A percentile compares a stretch with the other conserved stretches of the same genome.
These are phyloP conservation scores for Muraenolepis orangiensis DNA, from an alignment of 2,797 vertebrate species.

Conservation along the genomic window DNA sequence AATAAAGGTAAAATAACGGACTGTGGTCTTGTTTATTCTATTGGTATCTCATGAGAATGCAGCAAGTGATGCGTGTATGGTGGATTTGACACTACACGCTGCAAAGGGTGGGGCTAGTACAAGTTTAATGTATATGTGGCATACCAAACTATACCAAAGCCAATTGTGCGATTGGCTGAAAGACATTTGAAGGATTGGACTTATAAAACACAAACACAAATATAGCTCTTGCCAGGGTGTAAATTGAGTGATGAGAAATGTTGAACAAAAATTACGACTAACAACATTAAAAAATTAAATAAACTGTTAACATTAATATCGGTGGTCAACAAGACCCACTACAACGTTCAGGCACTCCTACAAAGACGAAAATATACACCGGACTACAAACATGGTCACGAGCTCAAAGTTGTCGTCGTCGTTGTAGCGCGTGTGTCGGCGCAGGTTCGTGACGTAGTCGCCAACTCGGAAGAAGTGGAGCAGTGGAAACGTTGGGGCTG, in stretches of 20 bases:
- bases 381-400: not conserved
- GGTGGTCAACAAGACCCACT: not conserved
- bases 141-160: not conserved
- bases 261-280: not conserved
- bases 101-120: not conserved
- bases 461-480: conserved; percentile 42
- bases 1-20: conserved; percentile 56
- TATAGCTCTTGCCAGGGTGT: not conserved
- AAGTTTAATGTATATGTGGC: not conserved
- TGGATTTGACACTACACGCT: not conserved
- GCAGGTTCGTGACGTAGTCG: conserved; percentile 45
- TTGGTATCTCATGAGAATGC: not conserved
- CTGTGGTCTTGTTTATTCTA: conserved; percentile 27
- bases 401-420: conserved; percentile 36
- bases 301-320: not conserved
- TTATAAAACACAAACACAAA: not conserved
- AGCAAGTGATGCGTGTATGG: not conserved
- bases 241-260: not conserved
- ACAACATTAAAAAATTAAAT: no score
- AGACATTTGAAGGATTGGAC: not conserved
- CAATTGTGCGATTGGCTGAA: not conserved
- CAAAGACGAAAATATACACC: not conserved
- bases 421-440: conserved; percentile 28
- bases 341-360: not conserved
- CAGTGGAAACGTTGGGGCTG: conserved; percentile 58